Evolutionary conservation across 2,113 vertebrate species (phyloP).

Genomic region (Odontophorus gujanensis): DNA sequence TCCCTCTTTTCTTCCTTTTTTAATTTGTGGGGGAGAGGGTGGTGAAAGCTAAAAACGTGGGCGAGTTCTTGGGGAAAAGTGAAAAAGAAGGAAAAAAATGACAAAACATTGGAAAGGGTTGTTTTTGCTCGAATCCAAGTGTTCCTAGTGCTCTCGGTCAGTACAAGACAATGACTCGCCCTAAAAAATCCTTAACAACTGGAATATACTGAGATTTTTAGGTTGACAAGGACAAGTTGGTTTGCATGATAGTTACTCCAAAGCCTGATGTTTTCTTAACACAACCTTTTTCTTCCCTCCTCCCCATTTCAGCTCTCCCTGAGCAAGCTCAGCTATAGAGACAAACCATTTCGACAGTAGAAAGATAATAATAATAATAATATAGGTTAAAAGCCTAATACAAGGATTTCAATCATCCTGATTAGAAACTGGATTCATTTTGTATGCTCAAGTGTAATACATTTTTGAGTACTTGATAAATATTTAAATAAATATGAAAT

Average conservation of each 20-base stretch:
- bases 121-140: slow-evolving; percentile 1
- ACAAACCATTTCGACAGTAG: slow-evolving; percentile 60
- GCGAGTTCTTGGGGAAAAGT: slow-evolving; percentile 22
- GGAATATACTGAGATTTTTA: slow-evolving; percentile 41
- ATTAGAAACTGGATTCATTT: slow-evolving; percentile 72
- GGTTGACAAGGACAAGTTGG: slow-evolving; percentile 47
- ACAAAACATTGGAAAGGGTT: not conserved
- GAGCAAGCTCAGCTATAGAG: slow-evolving; percentile 46
- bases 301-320: slow-evolving; percentile 51
- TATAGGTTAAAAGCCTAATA: slow-evolving; percentile 38
- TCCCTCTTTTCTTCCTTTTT: slow-evolving; percentile 59
- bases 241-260: slow-evolving; percentile 58
- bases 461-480: slow-evolving; percentile 74
- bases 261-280: slow-evolving; percentile 58
- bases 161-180: slow-evolving; percentile 17
- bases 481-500: slow-evolving; percentile 77
- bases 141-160: not conserved
- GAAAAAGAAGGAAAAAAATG: not conserved
- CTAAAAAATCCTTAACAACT: slow-evolving; percentile 30
- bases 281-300: slow-evolving; percentile 48
- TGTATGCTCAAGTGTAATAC: slow-evolving; percentile 71
- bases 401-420: slow-evolving; percentile 66
- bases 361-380: not conserved
- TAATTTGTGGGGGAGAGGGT: slow-evolving; percentile 23
- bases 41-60: slow-evolving; percentile 42